Evolutionary conservation across 2,888 invertebrate genomes (phyloP), one percentile per base, ranked within the genome.

Genomic region (Dioctria linearis): DNA sequence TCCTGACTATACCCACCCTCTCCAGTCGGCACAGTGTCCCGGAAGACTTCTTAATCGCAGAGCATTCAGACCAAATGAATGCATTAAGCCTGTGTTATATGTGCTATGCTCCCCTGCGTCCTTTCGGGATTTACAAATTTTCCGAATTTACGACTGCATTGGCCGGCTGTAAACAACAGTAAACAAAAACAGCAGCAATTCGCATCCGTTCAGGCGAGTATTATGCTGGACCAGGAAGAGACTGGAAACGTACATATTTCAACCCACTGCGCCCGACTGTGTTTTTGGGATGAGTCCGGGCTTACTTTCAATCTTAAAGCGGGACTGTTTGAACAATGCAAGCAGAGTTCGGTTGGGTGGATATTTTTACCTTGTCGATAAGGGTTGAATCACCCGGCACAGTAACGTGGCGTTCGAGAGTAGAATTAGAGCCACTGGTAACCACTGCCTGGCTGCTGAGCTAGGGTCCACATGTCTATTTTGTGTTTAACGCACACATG

Each of bases 401-500:
- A 40, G 63, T 40, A 40, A 11, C 46, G 49, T 40, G 61, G 13
- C 51, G 69, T 49, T n/a, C 71, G n/a, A 25, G 13, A 13, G 51
- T 49, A 6, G 57, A 57, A 73, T 73, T 73, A 76, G 25, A 25
- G 63, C 63, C 61, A 78, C 78, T 49, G 63, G 39, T 40, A 63
- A 78, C 63, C 49, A 63, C 46, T 8, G 69, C 59, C 13, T 43
- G 5, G 43, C 59, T 59, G 43, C 59, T 59, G 13, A 43, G 25
- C 25, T 25, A 25, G 25, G 25, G 25, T 25, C 25, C 61, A 42
- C 13, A 75, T 59, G 59, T 76, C 76, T 59, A 61, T 46, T 46
- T 54, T 78, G 75, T 76, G 46, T 79, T 80, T 82, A 82, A 80
- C 76, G 76, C 79, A 79, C 83, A 83, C 83, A 83, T 83, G 83